Conservation (phyloP, 2,888 invertebrate species). For the Dryobota labecula region DNA sequence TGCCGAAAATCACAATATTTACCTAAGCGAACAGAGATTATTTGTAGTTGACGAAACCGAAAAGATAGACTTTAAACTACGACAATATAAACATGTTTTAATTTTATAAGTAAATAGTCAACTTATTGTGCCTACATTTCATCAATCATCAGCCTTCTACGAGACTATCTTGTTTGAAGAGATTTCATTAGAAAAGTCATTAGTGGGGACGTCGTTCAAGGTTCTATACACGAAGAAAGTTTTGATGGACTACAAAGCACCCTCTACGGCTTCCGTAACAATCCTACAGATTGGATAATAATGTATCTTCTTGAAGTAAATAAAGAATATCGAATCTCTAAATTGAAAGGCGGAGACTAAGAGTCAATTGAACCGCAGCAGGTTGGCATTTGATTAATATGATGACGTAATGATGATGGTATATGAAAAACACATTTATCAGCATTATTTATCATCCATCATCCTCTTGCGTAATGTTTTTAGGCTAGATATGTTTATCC, state of each 20-base stretch:
- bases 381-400: no score
- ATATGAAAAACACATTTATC: no score
- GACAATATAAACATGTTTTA: neutral
- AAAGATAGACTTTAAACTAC: conserved; percentile 19
- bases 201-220: no score
- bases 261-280: neutral
- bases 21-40: neutral
- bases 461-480: no score
- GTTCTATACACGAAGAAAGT: neutral
- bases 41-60: neutral
- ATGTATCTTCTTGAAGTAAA: neutral
- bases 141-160: neutral
- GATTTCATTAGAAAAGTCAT: neutral
- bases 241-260: neutral
- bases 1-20: neutral
- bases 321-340: neutral
- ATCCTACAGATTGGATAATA: neutral
- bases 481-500: no score
- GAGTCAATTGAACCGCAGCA: no score
- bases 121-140: neutral
- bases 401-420: no score
- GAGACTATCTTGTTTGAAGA: neutral
- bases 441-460: no score
- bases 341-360: neutral
- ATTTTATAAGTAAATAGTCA: neutral